phyloP scores from a whole-genome alignment of 1,140 invertebrate species.

The Sitodiplosis mosellana region DNA sequence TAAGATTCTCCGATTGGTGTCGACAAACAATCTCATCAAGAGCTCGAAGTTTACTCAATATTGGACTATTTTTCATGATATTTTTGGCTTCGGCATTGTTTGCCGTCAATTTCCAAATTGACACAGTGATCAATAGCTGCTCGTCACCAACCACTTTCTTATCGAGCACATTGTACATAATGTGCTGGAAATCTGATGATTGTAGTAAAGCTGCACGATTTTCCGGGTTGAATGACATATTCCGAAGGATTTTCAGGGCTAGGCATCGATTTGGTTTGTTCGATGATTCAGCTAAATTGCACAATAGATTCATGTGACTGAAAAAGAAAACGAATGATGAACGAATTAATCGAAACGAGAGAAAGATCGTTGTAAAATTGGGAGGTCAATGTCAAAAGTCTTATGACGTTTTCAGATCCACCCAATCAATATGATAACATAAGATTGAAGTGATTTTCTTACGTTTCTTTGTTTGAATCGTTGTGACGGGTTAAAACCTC shows the following conservation, averaged over 20 bases:
- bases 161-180: not conserved
- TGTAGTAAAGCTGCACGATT: slow-evolving; percentile 14
- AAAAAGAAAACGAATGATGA: slow-evolving; percentile 6
- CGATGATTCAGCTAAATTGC: slow-evolving; percentile 3
- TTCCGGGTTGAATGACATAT: slow-evolving; percentile 14
- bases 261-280: too few species aligned
- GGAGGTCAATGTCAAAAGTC: too few species aligned
- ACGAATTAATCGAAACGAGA: too few species aligned
- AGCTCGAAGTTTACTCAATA: not conserved
- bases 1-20: too few species aligned
- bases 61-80: not conserved
- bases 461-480: slow-evolving; percentile 10
- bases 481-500: slow-evolving; percentile 25
- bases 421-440: too few species aligned
- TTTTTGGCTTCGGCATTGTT: not conserved
- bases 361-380: too few species aligned
- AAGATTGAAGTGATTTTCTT: too few species aligned
- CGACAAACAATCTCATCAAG: too few species aligned
- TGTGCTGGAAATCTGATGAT: not conserved
- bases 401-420: too few species aligned
- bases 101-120: not conserved
- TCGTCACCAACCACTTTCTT: not conserved
- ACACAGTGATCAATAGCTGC: not conserved
- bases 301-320: slow-evolving; percentile 12
- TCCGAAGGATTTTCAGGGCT: slow-evolving; percentile 11